Evolutionary conservation across 2,797 vertebrate species (phyloP).

Genomic region (Darevskia mixta): DNA sequence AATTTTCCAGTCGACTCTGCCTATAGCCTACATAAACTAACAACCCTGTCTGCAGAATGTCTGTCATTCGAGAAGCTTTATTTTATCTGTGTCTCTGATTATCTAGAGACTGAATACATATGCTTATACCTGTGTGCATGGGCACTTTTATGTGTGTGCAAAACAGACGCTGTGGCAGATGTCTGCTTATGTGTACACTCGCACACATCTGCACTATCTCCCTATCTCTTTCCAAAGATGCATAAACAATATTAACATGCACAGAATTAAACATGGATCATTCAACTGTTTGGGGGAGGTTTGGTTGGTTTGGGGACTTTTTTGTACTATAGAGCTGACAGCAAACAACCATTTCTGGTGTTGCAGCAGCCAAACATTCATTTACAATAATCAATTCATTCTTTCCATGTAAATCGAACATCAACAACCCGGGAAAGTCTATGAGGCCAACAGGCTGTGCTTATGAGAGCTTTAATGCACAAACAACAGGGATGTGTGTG

Average conservation of each 20-base stretch:
- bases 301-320: neutral
- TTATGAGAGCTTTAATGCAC: neutral
- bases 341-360: neutral
- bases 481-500: neutral
- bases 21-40: slow-evolving; percentile 93
- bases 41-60: slow-evolving; percentile 91
- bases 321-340: neutral
- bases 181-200: neutral
- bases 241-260: neutral
- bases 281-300: neutral
- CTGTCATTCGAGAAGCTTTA: slow-evolving; percentile 84
- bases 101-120: slow-evolving; percentile 73
- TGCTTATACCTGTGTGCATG: slow-evolving; percentile 44
- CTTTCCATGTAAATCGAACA: slow-evolving; percentile 8
- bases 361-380: neutral
- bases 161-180: slow-evolving; percentile 42
- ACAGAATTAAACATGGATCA: neutral
- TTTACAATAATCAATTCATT: slow-evolving; percentile 15
- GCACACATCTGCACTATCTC: neutral
- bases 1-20: slow-evolving; percentile 97
- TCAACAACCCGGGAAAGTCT: neutral
- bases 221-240: slow-evolving; percentile 22
- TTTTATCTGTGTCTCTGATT: slow-evolving; percentile 80
- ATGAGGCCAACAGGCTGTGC: neutral
- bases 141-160: slow-evolving; percentile 46